Base-by-base conservation (phyloP, 2,888 invertebrate genomes). In the Allacma fusca region DNA sequence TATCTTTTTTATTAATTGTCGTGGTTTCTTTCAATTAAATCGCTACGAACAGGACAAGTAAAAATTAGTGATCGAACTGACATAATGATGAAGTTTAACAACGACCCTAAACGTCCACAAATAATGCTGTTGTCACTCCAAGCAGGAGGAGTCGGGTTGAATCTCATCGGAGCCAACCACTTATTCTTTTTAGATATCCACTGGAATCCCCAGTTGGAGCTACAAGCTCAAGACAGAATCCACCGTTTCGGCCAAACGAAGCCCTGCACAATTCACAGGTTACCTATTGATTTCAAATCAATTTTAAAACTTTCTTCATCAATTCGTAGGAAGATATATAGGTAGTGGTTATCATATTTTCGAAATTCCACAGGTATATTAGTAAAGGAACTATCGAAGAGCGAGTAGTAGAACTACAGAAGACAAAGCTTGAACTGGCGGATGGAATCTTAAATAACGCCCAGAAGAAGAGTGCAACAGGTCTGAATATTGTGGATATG, bases 161-260 rank as follows among this genome's bases (percentile, higher is more conserved):
- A 98, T 89, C 89, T 98, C 75, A 90, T 94, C 77, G 98, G 97
- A 1, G 98, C 93, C 0, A 97, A 94, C 88, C 95, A 98, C 87
- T 89, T 98, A 68, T 90, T 97, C 40, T 88, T 98, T 43, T 87
- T 96, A 26, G 98, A 98, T 88, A 90, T 96, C 74, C 97, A 98
- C 87, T 98, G 97, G 96, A 98, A 98, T 89, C 98, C 98, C 0
- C 97, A 97, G 85, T 88, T 98, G 67, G 98, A 98, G 87, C 90
- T 92, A 64, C 98, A 98, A 87, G 98, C 97, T 0, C 95, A 94
- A 88, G 98, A 98, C 88, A 89, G 98, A 79, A 92, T 98, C 80
- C 96, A 97, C 88, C 89, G 97, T 79, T 92, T 97, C 80, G 97
- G 97, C 0, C 98, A 98, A 87, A 90, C 87, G 69, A 94, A 92